Base-by-base conservation (phyloP, 1,140 invertebrate genomes). In the Caenorhabditis briggsae region DNA sequence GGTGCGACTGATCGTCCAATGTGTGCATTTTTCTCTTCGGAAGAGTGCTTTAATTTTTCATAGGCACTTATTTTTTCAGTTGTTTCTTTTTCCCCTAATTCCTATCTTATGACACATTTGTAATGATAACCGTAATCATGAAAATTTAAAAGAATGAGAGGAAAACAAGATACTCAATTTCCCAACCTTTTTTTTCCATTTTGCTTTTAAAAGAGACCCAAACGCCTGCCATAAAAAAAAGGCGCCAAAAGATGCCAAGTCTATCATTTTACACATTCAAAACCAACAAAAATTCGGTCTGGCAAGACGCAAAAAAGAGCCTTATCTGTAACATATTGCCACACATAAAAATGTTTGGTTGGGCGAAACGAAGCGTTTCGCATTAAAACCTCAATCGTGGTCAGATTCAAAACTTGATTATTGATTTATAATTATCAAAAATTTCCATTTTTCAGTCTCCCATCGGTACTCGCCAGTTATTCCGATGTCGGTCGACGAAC, bases 401-500 rank as follows among this genome's bases (percentile, higher is more conserved):
- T 11, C 16, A 58, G 9, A 43, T 56, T 50, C 11, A n/a, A 59
- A 43, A n/a, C 23, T 58, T 14, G 18, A 70, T 20, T 41, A 18
- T 70, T 70, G n/a, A 70, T 70, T 70, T 1, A 70, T 43, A 46
- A 48, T 18, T 43, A 5, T n/a, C 1, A 25, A 53, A 43, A 56
- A 23, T 2, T 65, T 48, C 50, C 8, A 5, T 23, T 25, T 83
- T 58, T 46, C 53, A 59, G 82, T 61, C 53, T 59, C 58, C 20
- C 55, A 83, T 83, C 82, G 53, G 53, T 83, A 58, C 33, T 23
- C 82, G 20, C 70, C 70, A 41, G 25, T 18, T 55, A 46, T 83
- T n/a, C 58, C 82, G 55, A 70, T 48, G 56, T 84, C 59, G 83
- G 59, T 50, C 61, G 46, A 85, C 61, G 61, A 50, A 78, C 61